Evolutionary conservation across 1,140 invertebrate species (phyloP).

Genomic region (Pachypeltis micranthus): DNA sequence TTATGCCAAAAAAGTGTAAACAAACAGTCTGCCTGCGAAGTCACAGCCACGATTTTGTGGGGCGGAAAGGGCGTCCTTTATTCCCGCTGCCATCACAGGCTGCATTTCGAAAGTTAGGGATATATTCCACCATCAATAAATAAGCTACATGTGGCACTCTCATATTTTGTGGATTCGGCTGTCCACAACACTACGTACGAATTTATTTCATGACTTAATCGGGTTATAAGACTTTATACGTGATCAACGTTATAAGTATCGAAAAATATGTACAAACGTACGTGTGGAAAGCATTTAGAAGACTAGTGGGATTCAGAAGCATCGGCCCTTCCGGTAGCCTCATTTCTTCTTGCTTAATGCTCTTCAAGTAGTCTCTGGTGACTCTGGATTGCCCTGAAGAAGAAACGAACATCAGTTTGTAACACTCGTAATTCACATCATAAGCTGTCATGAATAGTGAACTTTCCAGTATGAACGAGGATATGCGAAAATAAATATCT

Average conservation of each 20-base stretch:
- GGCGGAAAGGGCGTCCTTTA: too few species aligned
- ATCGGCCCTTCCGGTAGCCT: conserved; percentile 92
- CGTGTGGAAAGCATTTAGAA: conserved; percentile 91
- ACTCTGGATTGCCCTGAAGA: conserved; percentile 53
- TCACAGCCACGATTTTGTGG: too few species aligned
- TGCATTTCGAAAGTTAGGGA: too few species aligned
- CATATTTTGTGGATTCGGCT: too few species aligned
- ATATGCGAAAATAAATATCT: too few species aligned
- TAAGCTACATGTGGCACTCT: neutral
- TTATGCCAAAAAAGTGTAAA: too few species aligned
- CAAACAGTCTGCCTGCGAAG: too few species aligned
- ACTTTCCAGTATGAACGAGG: too few species aligned
- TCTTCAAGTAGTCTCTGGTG: conserved; percentile 91
- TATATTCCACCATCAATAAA: neutral
- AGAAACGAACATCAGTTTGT: too few species aligned
- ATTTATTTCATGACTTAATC: neutral
- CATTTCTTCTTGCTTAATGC: conserved; percentile 84
- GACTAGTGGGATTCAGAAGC: conserved; percentile 89
- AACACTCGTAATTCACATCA: too few species aligned
- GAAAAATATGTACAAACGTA: conserved; percentile 34
- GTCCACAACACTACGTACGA: neutral
- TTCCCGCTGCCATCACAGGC: too few species aligned
- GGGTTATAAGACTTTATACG: neutral
- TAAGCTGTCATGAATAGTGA: too few species aligned
- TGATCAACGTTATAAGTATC: neutral